phyloP scores from a whole-genome alignment of 2,888 invertebrate species.

The Campoplex nolae region DNA sequence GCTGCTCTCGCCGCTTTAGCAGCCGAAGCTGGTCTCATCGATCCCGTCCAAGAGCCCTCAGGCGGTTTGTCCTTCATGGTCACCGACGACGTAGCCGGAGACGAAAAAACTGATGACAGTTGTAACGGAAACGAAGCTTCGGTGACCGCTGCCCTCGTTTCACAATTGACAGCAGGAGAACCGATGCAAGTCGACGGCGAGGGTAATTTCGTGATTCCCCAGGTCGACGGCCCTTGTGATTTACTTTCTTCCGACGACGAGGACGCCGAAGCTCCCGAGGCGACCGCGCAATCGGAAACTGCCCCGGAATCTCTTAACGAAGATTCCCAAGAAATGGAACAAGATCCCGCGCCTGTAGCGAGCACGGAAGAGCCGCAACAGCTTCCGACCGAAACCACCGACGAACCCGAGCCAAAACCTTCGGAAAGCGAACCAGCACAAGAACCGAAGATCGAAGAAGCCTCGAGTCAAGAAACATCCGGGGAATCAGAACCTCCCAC shows the following conservation, averaged over 20 bases:
- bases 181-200: conserved; percentile 83
- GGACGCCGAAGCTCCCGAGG: conserved; percentile 66
- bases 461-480: conserved; percentile 62
- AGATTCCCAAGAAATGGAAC: conserved; percentile 72
- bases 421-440: not conserved
- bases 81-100: conserved; percentile 77
- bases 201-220: conserved; percentile 82
- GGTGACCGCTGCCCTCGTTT: conserved; percentile 77
- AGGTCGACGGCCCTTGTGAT: conserved; percentile 81
- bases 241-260: conserved; percentile 79
- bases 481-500: conserved; percentile 32
- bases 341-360: conserved; percentile 68
- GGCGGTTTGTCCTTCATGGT: conserved; percentile 82
- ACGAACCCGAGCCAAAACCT: conserved; percentile 11
- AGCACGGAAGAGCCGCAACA: conserved; percentile 18
- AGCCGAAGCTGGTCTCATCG: conserved; percentile 88
- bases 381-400: not conserved
- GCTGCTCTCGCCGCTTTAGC: conserved; percentile 88
- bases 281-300: conserved; percentile 44
- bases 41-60: conserved; percentile 84
- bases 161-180: conserved; percentile 79
- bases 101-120: conserved; percentile 81
- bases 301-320: conserved; percentile 54
- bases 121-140: conserved; percentile 82
- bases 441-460: conserved; percentile 42